phyloP scores from a whole-genome alignment of 1,140 invertebrate species.

The Chlorops oryzae region DNA sequence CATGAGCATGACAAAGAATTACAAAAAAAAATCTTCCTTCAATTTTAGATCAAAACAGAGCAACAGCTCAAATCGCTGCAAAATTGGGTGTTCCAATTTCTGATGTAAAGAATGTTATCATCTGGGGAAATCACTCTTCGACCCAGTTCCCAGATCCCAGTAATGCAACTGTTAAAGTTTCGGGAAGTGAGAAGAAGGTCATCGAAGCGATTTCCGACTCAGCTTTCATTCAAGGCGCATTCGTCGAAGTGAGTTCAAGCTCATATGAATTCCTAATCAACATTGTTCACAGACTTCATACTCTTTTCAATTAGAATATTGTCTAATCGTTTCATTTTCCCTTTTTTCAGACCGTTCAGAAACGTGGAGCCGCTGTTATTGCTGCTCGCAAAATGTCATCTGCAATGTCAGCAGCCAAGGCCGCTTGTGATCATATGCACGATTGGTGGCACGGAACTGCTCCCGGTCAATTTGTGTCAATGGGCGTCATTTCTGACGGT shows the following conservation, averaged over 20 bases:
- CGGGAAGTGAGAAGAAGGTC: slow-evolving; percentile 54
- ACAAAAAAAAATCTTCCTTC: too few relatives aligned
- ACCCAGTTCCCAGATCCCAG: slow-evolving; percentile 96
- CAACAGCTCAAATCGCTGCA: slow-evolving; percentile 73
- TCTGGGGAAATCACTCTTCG: slow-evolving; percentile 99
- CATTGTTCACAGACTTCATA: too few relatives aligned
- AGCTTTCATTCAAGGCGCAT: slow-evolving; percentile 63
- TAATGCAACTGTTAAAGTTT: slow-evolving; percentile 69
- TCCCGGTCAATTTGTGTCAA: slow-evolving; percentile 78
- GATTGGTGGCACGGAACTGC: slow-evolving; percentile 90
- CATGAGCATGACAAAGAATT: too few relatives aligned
- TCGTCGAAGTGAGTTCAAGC: too few relatives aligned
- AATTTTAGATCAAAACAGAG: slow-evolving; percentile 98
- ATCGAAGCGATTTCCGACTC: slow-evolving; percentile 75
- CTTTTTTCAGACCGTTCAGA: slow-evolving; percentile 94
- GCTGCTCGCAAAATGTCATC: slow-evolving; percentile 96
- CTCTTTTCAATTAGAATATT: too few relatives aligned
- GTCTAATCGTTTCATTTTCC: too few relatives aligned
- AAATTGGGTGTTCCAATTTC: slow-evolving; percentile 63
- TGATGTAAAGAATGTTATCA: slow-evolving; percentile 85
- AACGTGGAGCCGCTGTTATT: slow-evolving; percentile 95
- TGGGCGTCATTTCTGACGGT: slow-evolving; percentile 98
- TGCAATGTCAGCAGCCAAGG: slow-evolving; percentile 97
- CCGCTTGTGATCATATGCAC: slow-evolving; percentile 94
- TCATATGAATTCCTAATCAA: too few relatives aligned